Conservation (phyloP, 2,888 invertebrate species). For the Sphaerophoria taeniata region DNA sequence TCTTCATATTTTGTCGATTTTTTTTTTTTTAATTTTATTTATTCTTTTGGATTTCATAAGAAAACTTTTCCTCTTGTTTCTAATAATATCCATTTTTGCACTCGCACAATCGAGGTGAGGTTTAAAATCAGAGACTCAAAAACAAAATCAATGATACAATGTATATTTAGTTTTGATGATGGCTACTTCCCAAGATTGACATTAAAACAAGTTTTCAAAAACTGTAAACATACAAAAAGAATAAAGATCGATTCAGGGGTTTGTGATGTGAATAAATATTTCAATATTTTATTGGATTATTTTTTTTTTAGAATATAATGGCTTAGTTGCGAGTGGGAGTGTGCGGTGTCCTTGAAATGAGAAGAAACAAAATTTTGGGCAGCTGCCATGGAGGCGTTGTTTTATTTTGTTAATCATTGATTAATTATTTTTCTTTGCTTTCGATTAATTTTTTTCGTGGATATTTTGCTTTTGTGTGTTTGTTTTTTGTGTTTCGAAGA, state of each 20-base stretch:
- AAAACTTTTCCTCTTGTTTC: slow-evolving; percentile 22
- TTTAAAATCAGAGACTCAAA: slow-evolving; percentile 9
- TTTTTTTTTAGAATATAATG: too few relatives aligned
- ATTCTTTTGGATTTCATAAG: slow-evolving; percentile 6
- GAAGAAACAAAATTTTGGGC: slow-evolving; percentile 1
- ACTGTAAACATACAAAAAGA: slow-evolving; percentile 36
- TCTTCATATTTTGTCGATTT: slow-evolving; percentile 14
- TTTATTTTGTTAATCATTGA: slow-evolving; percentile 30
- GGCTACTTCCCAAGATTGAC: slow-evolving; percentile 17
- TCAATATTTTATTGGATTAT: slow-evolving; percentile 27
- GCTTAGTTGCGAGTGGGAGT: slow-evolving; percentile 23
- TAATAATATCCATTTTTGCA: slow-evolving; percentile 70
- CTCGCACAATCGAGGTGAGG: slow-evolving; percentile 67
- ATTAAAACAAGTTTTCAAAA: slow-evolving; percentile 24
- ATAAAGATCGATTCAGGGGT: not conserved
- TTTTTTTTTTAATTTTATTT: slow-evolving; percentile 7
- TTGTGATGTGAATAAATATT: slow-evolving; percentile 10
- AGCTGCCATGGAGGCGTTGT: slow-evolving; percentile 33
- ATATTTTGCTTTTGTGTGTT: not conserved
- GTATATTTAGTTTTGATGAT: slow-evolving; percentile 25
- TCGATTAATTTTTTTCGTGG: slow-evolving; percentile 23
- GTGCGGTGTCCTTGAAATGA: slow-evolving; percentile 50
- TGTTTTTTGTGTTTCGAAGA: not conserved
- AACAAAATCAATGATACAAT: slow-evolving; percentile 24
- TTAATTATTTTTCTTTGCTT: slow-evolving; percentile 28